Evolutionary conservation across 1,140 invertebrate genomes (phyloP), one percentile per base, ranked within the genome.

Genomic region (Caerostris extrusa): DNA sequence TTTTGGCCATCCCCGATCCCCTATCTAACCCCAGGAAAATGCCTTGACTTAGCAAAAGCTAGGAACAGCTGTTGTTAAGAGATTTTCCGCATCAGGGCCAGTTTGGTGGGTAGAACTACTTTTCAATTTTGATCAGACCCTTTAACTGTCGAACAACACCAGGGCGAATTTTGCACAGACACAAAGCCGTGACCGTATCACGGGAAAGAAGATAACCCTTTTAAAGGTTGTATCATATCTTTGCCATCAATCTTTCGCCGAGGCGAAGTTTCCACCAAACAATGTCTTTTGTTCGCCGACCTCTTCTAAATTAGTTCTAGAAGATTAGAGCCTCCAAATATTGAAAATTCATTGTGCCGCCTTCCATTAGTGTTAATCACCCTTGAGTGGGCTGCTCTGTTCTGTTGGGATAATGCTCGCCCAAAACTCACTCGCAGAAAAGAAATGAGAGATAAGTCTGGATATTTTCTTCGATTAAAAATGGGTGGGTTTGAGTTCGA

Each of bases 221-320:
- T 88, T 88, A 88, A 88, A 88, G 86, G 58, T 67, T 67, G 86
- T 88, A 88, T 88, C 86, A 88, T 88, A 88, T 88, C 86, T 88
- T 57, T 53, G 14, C 86, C 58, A 88, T 88, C 86, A 88, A 88
- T 88, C 86, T 88, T 88, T 61, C n/a, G n/a, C n/a, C n/a, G n/a
- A 14, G 60, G 10, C 86, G 50, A 88, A 67, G 58, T 88, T 88
- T 88, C 34, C 82, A 14, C 50, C 17, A 88, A 88, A 88, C 86
- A 88, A 88, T 88, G 86, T 88, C 86, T 50, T 88, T 88, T 88
- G 86, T 88, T 64, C 53, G 14, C 82, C n/a, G n/a, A 56, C n/a
- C 56, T 55, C 64, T 34, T 67, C 61, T 88, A 88, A 88, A 88
- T 88, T 88, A 88, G 86, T 88, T 67, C 86, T 61, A n/a, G 86